These are phyloP conservation scores for Osmoderma eremita DNA, from an alignment of 2,888 invertebrate species.

Conservation along the genomic window DNA sequence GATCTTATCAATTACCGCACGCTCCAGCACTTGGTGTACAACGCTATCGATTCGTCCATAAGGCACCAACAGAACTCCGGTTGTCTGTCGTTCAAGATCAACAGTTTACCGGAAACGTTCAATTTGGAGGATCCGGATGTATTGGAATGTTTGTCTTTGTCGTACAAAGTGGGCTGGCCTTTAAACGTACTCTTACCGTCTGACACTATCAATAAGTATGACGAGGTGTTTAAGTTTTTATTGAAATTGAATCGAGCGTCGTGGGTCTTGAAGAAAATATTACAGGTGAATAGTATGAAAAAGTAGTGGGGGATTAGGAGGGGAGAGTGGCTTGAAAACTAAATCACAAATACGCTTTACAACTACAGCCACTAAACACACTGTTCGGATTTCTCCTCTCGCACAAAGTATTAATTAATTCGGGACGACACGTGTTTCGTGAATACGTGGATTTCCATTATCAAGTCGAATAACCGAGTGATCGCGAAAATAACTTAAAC, in stretches of 20 bases:
- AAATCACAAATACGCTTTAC: too few species aligned
- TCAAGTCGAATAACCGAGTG: too few species aligned
- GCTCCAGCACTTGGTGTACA: constrained; percentile 74
- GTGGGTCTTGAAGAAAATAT: constrained; percentile 78
- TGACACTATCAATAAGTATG: constrained; percentile 76
- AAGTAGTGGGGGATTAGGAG: too few species aligned
- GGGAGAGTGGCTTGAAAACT: too few species aligned
- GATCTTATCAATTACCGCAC: constrained; percentile 77
- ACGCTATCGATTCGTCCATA: constrained; percentile 75
- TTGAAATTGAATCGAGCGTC: constrained; percentile 80
- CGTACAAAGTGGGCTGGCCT: constrained; percentile 80
- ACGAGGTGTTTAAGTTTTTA: constrained; percentile 79
- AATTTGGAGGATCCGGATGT: constrained; percentile 75
- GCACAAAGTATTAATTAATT: too few species aligned
- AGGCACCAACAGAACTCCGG: constrained; percentile 71
- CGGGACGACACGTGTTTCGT: too few species aligned
- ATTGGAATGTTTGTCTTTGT: constrained; percentile 74
- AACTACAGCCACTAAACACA: too few species aligned
- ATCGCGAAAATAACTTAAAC: too few species aligned
- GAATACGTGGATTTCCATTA: too few species aligned
- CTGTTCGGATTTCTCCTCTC: too few species aligned
- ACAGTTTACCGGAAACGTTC: constrained; percentile 71
- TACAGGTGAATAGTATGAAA: too few species aligned
- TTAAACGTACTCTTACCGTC: constrained; percentile 79
- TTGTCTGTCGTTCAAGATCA: constrained; percentile 72